Evolutionary conservation across 2,888 invertebrate genomes (phyloP).

Genomic region (Drosophila nigritarsus): DNA sequence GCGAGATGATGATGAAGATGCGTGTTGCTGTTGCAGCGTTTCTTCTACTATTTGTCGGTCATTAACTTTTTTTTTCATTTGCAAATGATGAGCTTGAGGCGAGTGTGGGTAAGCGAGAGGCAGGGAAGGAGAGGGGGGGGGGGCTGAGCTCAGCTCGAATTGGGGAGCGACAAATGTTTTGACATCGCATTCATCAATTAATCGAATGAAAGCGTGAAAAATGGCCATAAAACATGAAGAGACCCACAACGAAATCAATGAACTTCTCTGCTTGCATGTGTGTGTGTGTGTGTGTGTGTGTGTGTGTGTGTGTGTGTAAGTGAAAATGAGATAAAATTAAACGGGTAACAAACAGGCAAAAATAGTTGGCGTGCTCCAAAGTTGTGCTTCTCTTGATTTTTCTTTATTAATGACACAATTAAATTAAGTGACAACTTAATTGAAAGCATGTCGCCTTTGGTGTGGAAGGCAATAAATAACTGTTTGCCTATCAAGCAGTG

Average conservation of each 20-base stretch:
- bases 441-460: constrained; percentile 54
- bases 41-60: constrained; percentile 42
- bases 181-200: constrained; percentile 69
- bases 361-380: constrained; percentile 65
- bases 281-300: constrained; percentile 9
- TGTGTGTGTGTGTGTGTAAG: constrained; percentile 42
- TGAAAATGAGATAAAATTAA: constrained; percentile 66
- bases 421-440: constrained; percentile 76
- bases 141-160: constrained; percentile 9
- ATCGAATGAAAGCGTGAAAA: constrained; percentile 76
- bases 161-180: constrained; percentile 60
- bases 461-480: constrained; percentile 71
- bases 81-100: constrained; percentile 20
- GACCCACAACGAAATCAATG: constrained; percentile 65
- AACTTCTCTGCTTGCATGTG: constrained; percentile 44
- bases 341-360: constrained; percentile 43
- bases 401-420: constrained; percentile 46
- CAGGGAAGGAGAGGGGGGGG: background rate
- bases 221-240: constrained; percentile 43
- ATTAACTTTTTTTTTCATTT: constrained; percentile 49
- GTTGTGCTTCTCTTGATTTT: constrained; percentile 25
- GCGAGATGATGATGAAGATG: constrained; percentile 67
- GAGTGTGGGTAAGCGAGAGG: constrained; percentile 1
- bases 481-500: constrained; percentile 8
- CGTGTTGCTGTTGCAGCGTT: constrained; percentile 47